Evolutionary conservation across 2,113 vertebrate genomes (phyloP), one percentile per base, ranked within the genome.

Genomic region (Macheiramphus alcinus): DNA sequence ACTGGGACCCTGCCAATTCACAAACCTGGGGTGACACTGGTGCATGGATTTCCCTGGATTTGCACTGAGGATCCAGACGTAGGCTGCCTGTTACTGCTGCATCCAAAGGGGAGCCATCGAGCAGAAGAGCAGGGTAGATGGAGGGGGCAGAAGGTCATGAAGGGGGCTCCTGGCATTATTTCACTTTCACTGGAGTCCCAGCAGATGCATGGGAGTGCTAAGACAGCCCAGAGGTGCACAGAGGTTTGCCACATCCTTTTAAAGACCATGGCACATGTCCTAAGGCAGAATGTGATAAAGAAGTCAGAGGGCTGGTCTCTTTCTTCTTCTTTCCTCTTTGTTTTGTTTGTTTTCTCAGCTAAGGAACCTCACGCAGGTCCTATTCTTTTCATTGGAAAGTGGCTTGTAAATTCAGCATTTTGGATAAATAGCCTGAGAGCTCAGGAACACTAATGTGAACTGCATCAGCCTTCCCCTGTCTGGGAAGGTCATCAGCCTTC

Each of bases 1-100:
- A 75, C 53, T 6, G 13, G 25, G 58, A 88, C 38, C 19, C 40
- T 0, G 0, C 3, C 6, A 50, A 42, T 48, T 75, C 59, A 70
- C 45, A 90, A 40, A 75, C 16, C 34, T 22, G 36, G 31, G 27
- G 66, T 43, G 47, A 67, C n/a, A 23, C 15, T 13, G 21, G 16
- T 52, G 26, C 0, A 0, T 56, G 58, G 48, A 56, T 91, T 85
- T 71, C 19, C 12, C 34, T 74, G 65, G 32, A 68, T 91, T 75
- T 89, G 17, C 27, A 11, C 21, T 29, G 62, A n/a, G 25, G 40
- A 90, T 79, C 63, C 70, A 8, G 13, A 8, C 0, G 1, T 26
- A 38, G 21, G 18, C 8, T 91, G 18, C 40, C 31, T 88, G 48
- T 38, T 75, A 80, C 27, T 70, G 18, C 34, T 52, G 20, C 6